Conservation (phyloP, 2,113 vertebrate species). For the Hydrochoerus hydrochaeris region DNA sequence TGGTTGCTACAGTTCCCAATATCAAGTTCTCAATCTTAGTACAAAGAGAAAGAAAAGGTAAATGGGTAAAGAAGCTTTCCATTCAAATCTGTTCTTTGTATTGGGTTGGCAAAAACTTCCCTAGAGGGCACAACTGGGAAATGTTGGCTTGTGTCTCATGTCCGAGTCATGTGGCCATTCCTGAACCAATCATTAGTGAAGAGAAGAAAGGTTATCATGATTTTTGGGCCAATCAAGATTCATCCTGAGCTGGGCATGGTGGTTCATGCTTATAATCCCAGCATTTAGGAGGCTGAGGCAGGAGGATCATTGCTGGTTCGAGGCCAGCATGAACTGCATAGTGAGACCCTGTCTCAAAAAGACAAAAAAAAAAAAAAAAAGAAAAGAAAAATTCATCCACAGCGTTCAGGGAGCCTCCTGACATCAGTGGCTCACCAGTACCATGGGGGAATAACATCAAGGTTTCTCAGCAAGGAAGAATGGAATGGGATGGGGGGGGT, state of each 20-base stretch:
- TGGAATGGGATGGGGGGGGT: no score
- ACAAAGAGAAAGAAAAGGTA: not conserved
- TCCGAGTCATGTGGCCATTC: not conserved
- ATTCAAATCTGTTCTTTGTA: constrained; percentile 1
- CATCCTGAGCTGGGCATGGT: not conserved
- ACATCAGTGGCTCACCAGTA: not conserved
- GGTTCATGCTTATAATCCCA: no score
- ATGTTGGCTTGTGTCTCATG: not conserved
- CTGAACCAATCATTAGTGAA: not conserved
- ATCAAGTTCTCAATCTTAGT: not conserved
- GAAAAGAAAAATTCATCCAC: not conserved
- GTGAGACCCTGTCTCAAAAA: no score
- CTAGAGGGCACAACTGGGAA: not conserved
- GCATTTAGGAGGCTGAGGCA: no score
- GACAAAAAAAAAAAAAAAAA: not conserved
- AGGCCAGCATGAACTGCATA: no score
- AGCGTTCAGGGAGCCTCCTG: not conserved
- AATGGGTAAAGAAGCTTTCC: not conserved
- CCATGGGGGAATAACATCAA: not conserved
- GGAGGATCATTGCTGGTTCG: no score
- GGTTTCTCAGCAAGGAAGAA: not conserved
- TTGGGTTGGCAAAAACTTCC: constrained; percentile 17
- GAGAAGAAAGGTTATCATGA: not conserved
- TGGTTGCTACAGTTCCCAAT: not conserved
- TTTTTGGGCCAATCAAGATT: constrained; percentile 27